Conservation (phyloP, 2,888 invertebrate species). For the Drosophila borealis region DNA sequence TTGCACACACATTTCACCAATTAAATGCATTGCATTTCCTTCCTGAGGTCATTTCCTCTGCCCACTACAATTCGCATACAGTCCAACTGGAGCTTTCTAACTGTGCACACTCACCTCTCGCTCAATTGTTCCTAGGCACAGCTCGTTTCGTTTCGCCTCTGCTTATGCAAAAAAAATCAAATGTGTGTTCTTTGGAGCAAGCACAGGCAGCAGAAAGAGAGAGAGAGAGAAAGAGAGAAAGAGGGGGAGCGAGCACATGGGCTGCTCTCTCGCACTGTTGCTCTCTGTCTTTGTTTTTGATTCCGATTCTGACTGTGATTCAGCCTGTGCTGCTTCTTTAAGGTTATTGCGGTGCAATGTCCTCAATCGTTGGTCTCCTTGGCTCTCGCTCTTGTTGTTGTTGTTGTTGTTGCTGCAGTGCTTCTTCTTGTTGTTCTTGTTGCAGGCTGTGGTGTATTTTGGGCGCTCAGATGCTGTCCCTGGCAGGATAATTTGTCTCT, state of each 20-base stretch:
- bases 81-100: constrained; percentile 52
- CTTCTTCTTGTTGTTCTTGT: constrained; percentile 22
- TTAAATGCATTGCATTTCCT: constrained; percentile 78
- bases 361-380: constrained; percentile 78
- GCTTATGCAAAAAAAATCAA: constrained; percentile 55
- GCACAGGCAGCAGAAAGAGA: constrained; percentile 33
- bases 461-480: constrained; percentile 72
- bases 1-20: constrained; percentile 61
- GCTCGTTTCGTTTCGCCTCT: constrained; percentile 12
- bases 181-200: constrained; percentile 38
- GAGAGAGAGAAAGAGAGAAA: constrained; percentile 4
- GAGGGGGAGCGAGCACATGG: neutral
- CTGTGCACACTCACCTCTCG: constrained; percentile 50
- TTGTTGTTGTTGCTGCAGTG: constrained; percentile 13
- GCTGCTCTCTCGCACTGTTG: constrained; percentile 7
- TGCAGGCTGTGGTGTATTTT: constrained; percentile 38
- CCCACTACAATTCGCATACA: constrained; percentile 30
- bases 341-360: constrained; percentile 83
- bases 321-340: constrained; percentile 70
- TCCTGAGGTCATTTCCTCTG: constrained; percentile 75
- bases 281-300: constrained; percentile 29
- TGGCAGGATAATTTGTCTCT: constrained; percentile 45
- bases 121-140: constrained; percentile 49
- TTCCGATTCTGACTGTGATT: constrained; percentile 40
- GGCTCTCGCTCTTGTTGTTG: constrained; percentile 39